These are phyloP conservation scores for Echinometra lucunter DNA, from an alignment of 53 echinoderm and acorn worm genomes.

Conservation along the genomic window DNA sequence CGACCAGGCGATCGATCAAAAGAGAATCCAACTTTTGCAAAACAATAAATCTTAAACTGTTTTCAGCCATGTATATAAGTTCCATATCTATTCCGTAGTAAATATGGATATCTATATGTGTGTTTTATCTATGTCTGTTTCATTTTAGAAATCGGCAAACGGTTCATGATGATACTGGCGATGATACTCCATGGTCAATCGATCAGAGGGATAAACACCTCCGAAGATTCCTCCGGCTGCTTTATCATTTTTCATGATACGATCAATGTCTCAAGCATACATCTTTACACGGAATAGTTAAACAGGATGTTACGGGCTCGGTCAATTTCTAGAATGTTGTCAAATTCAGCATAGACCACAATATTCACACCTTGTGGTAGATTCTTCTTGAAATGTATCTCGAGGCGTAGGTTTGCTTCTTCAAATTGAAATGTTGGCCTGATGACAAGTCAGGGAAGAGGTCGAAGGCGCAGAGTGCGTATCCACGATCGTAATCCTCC, in stretches of 20 bases:
- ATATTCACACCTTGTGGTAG: constrained; percentile 52
- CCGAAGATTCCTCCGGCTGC: constrained; percentile 1
- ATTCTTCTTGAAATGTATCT: constrained; percentile 43
- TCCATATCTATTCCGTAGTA: too few species aligned
- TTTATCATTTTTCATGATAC: not conserved
- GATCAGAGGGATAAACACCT: constrained; percentile 69
- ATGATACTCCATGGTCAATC: not conserved
- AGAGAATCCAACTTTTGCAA: too few species aligned
- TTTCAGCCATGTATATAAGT: too few species aligned
- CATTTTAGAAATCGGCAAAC: too few species aligned
- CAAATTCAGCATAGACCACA: constrained; percentile 71
- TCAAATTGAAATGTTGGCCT: constrained; percentile 29
- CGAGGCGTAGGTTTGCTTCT: constrained; percentile 66
- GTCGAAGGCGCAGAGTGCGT: constrained; percentile 73
- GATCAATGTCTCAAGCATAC: constrained; percentile 38
- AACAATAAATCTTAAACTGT: too few species aligned
- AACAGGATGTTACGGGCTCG: constrained; percentile 73
- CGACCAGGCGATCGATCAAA: too few species aligned
- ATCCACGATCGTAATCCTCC: constrained; percentile 64
- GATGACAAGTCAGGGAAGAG: constrained; percentile 64
- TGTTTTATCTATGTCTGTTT: too few species aligned
- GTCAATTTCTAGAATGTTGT: constrained; percentile 72
- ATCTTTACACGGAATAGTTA: constrained; percentile 68
- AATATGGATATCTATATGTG: too few species aligned
- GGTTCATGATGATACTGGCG: too few species aligned